Evolutionary conservation across 1,140 invertebrate genomes (phyloP).

Genomic region (Polyergus mexicanus): DNA sequence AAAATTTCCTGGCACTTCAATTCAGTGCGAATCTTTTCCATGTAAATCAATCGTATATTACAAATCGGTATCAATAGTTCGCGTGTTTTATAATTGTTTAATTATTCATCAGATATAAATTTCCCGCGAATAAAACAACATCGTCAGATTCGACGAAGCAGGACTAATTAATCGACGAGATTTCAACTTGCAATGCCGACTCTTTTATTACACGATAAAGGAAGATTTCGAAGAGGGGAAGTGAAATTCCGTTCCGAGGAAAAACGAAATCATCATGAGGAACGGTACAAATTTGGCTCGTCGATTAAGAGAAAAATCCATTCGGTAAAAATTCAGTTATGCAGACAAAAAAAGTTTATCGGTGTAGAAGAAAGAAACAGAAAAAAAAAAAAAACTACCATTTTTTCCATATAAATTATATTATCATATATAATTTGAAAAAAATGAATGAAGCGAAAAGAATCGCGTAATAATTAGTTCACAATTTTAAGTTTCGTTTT

Average conservation of each 20-base stretch:
- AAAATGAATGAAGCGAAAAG: neutral
- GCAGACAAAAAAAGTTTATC: neutral
- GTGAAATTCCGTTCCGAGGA: constrained; percentile 45
- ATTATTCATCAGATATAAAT: constrained; percentile 9
- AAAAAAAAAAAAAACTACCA: neutral
- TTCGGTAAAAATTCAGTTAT: constrained; percentile 12
- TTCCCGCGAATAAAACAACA: constrained; percentile 5
- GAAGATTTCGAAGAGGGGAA: constrained; percentile 27
- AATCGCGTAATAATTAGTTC: neutral
- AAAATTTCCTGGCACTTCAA: neutral
- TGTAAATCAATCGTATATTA: neutral
- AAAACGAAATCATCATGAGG: constrained; percentile 39
- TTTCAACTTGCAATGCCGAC: neutral
- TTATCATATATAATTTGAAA: neutral
- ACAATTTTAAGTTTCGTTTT: neutral
- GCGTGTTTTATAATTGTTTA: neutral
- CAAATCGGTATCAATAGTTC: neutral
- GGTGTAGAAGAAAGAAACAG: neutral
- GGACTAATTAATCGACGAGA: constrained; percentile 35
- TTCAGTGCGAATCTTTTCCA: neutral
- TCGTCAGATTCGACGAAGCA: neutral
- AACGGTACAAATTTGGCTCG: constrained; percentile 20
- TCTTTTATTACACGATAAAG: constrained; percentile 9
- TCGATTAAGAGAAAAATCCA: constrained; percentile 28
- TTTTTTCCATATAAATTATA: no score